A percentile compares a stretch with the other conserved stretches of the same genome.
phyloP scores from a whole-genome alignment of 2,797 vertebrate species.

The Chaenodraco wilsoni region DNA sequence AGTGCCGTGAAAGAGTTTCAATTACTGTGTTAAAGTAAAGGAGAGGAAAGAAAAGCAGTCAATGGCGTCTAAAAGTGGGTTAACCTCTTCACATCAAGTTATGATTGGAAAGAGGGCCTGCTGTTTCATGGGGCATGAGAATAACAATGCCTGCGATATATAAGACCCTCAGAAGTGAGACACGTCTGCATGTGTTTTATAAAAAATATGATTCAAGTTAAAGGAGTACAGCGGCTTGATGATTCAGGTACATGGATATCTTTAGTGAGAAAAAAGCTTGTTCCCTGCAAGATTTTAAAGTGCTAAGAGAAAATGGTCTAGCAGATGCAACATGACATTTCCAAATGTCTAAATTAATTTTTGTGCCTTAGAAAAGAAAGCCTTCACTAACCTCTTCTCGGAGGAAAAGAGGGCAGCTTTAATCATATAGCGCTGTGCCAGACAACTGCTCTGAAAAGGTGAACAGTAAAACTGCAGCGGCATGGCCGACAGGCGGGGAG shows the following conservation, averaged over 20 bases:
- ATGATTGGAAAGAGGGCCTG: conserved; percentile 73
- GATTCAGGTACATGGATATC: conserved; percentile 1
- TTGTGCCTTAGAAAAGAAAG: conserved; percentile 34
- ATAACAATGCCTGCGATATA: conserved; percentile 61
- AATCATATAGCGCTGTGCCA: conserved; percentile 63
- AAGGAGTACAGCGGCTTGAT: conserved; percentile 12
- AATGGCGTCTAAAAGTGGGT: conserved; percentile 71
- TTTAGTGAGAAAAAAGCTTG: conserved; percentile 2
- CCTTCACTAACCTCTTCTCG: conserved; percentile 39
- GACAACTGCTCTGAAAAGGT: conserved; percentile 56
- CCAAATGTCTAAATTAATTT: conserved; percentile 46
- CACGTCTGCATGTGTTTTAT: neutral
- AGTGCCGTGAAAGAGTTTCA: conserved; percentile 80
- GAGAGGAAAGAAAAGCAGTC: conserved; percentile 76
- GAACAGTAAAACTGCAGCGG: conserved; percentile 68
- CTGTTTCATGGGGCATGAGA: conserved; percentile 66
- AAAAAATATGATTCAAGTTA: neutral
- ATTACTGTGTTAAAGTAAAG: conserved; percentile 81
- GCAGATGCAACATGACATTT: conserved; percentile 35
- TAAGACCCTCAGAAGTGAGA: conserved; percentile 10
- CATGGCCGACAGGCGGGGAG: conserved; percentile 62
- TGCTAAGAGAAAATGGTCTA: conserved; percentile 16
- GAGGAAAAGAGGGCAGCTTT: conserved; percentile 52
- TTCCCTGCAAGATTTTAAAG: conserved; percentile 24
- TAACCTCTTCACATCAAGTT: conserved; percentile 80